Conservation (phyloP, 2,113 vertebrate species). For the Chaetops frenatus region DNA sequence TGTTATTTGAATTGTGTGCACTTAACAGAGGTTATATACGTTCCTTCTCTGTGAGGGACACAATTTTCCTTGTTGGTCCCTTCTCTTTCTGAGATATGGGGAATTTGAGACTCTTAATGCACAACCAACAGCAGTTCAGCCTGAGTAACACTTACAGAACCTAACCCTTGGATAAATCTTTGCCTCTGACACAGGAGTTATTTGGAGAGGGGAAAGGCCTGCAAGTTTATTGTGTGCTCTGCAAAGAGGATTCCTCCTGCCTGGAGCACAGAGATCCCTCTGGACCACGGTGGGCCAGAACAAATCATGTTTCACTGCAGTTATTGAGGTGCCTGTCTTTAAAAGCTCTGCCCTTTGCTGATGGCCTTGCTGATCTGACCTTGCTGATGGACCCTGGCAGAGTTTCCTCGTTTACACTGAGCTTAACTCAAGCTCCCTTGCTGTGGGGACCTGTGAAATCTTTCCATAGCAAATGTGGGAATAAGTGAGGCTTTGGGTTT, state of each 20-base stretch:
- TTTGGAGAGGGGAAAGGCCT: neutral
- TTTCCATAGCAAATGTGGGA: conserved; percentile 1
- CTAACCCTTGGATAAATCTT: neutral
- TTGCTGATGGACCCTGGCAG: neutral
- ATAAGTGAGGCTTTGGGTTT: neutral
- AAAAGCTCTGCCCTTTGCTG: neutral
- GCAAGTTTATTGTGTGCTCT: neutral
- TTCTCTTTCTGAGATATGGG: neutral
- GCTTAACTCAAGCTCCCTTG: neutral
- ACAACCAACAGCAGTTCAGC: neutral
- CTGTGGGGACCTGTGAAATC: neutral
- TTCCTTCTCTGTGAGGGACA: neutral
- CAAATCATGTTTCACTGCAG: neutral
- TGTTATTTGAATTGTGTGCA: neutral
- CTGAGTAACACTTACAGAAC: neutral
- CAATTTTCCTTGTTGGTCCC: neutral
- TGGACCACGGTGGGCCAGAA: fast-evolving
- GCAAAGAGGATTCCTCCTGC: neutral
- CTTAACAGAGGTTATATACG: neutral
- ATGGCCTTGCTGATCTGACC: neutral
- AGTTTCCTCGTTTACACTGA: neutral
- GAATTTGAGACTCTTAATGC: neutral
- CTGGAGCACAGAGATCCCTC: neutral
- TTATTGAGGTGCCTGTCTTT: neutral
- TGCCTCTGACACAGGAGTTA: neutral